Evolutionary conservation across 64 coral and sea anemone species (phyloP).

Genomic region (Pocillopora verrucosa): DNA sequence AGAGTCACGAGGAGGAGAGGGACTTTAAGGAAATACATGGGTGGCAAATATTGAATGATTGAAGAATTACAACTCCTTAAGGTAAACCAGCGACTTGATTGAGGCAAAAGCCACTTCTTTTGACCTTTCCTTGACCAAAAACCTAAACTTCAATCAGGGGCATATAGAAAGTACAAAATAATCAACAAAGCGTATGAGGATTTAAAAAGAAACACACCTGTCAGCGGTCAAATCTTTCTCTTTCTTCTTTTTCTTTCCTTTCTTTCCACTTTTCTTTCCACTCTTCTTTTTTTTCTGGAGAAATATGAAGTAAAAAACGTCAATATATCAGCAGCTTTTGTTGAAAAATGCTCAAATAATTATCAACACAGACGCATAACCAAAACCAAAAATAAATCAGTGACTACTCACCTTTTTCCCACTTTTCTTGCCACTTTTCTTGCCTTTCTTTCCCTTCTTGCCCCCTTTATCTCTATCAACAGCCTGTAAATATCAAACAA

Average conservation of each 20-base stretch:
- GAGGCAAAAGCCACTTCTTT: too few relatives aligned
- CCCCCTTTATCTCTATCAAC: slow-evolving; percentile 98
- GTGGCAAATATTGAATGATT: too few relatives aligned
- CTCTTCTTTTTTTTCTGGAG: slow-evolving; percentile 98
- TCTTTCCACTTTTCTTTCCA: slow-evolving; percentile 98
- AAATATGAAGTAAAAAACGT: background rate
- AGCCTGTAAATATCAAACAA: slow-evolving; percentile 32
- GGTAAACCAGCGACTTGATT: too few relatives aligned
- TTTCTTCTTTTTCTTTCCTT: slow-evolving; percentile 97
- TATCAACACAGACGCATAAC: background rate
- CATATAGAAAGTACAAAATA: background rate
- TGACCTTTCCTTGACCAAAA: background rate
- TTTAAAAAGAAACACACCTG: slow-evolving; percentile 46
- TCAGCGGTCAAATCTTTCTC: slow-evolving; percentile 97
- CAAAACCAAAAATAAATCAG: background rate
- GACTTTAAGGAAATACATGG: too few relatives aligned
- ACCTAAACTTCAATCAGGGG: background rate
- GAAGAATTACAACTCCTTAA: too few relatives aligned
- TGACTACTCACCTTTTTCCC: slow-evolving; percentile 59
- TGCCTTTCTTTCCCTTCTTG: slow-evolving; percentile 97
- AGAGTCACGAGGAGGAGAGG: too few relatives aligned
- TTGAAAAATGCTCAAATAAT: background rate
- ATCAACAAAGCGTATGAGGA: background rate
- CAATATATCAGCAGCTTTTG: background rate
- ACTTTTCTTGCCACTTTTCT: slow-evolving; percentile 98